Base-by-base conservation (phyloP, 2,888 invertebrate species). In the Drosophila paracracens region DNA sequence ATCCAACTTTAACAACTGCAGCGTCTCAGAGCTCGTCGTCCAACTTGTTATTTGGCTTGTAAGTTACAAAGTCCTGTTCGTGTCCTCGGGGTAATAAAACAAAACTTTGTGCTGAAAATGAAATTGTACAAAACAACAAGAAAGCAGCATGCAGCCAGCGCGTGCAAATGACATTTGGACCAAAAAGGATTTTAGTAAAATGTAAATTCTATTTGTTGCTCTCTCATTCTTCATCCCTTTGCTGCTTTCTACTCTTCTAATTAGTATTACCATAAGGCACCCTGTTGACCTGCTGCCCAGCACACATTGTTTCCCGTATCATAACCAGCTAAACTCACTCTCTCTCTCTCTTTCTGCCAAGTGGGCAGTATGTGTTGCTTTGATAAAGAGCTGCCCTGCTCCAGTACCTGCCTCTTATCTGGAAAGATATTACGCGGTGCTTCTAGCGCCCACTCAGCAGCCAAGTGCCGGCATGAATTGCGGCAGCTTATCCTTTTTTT, bases 21-120 rank as follows among this genome's bases (percentile, higher is more conserved):
- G 63, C 46, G 64, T 61, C 66, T 56, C 72, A 46, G 64, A 52
- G 54, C 53, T 61, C 74, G 46, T 56, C 56, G 76, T 69, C 82
- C 77, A 84, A 86, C 85, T 89, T 89, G 89, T 86, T 89, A 89
- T 85, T 89, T 89, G 89, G 88, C 85, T 89, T 86, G 85, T 89
- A 86, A 89, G 84, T 86, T 86, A 86, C 85, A 86, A 86, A 86
- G 85, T 86, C 85, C 88, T 89, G 84, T 89, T 84, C 88, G 88
- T 85, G 88, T 89, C 89, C 85, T 87, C 84, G 68, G 85, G 85
- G 85, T 86, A 86, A 86, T 86, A 86, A 86, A 86, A 89, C 85
- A 86, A 86, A 86, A 89, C 89, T 86, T 86, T 86, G 89, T 86
- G 88, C 82, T 84, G 88, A 89, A 86, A 86, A 86, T 89, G 89